Conservation (phyloP, 2,113 vertebrate species). For the Herpetotheres cachinnans region DNA sequence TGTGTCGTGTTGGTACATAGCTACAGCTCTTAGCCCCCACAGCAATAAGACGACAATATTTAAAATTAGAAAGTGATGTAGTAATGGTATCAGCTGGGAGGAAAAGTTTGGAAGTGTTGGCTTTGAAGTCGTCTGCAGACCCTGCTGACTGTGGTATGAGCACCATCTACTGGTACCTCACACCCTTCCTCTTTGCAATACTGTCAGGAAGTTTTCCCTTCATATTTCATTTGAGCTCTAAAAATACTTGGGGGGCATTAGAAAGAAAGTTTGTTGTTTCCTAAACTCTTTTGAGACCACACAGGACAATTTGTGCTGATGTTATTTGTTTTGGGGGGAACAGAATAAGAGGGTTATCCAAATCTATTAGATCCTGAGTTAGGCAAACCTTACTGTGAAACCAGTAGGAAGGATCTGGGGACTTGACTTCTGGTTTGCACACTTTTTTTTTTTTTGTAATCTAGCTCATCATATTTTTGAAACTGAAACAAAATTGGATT, state of each 20-base stretch:
- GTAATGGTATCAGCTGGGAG: neutral
- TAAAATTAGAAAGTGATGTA: neutral
- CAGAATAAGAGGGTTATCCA: neutral
- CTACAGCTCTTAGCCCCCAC: neutral
- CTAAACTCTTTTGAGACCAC: neutral
- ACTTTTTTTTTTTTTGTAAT: neutral
- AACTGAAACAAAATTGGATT: neutral
- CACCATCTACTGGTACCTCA: conserved; percentile 53
- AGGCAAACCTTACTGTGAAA: neutral
- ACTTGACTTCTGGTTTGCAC: neutral
- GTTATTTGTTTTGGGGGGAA: neutral
- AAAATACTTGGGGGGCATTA: neutral
- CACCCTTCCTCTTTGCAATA: neutral
- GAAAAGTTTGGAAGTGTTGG: neutral
- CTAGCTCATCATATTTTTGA: neutral
- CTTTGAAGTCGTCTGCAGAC: neutral
- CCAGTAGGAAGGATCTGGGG: neutral
- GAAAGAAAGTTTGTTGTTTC: neutral
- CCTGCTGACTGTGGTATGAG: neutral
- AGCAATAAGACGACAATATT: neutral
- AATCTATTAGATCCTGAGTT: neutral
- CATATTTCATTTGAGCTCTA: neutral
- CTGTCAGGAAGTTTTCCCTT: neutral
- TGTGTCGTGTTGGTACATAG: neutral
- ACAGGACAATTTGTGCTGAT: neutral